These are phyloP conservation scores for Aethina tumida DNA, from an alignment of 1,140 invertebrate species.

Conservation along the genomic window DNA sequence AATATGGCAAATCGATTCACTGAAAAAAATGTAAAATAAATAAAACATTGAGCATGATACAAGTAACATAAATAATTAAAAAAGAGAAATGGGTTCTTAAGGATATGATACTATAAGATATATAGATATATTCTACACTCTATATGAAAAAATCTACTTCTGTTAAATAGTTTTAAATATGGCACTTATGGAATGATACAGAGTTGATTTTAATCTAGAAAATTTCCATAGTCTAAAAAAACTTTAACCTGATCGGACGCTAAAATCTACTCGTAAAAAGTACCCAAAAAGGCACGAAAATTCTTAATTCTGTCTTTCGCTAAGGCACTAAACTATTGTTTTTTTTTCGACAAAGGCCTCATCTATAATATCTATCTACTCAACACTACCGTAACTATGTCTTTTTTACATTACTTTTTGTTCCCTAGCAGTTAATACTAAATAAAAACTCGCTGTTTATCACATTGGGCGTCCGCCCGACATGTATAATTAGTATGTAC, in stretches of 20 bases:
- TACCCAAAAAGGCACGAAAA: slow-evolving; percentile 20
- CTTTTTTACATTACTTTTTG: slow-evolving; percentile 17
- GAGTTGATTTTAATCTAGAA: slow-evolving; percentile 8
- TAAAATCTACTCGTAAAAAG: slow-evolving; percentile 11
- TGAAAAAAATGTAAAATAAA: slow-evolving; percentile 9
- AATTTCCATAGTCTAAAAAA: slow-evolving; percentile 10
- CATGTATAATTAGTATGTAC: slow-evolving; percentile 7
- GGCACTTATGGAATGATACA: slow-evolving; percentile 25
- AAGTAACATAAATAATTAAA: no score
- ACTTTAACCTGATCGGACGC: slow-evolving; percentile 6
- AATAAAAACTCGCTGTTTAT: slow-evolving; percentile 7
- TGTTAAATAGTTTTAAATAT: slow-evolving; percentile 18
- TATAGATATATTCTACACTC: slow-evolving; percentile 12
- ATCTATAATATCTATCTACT: slow-evolving; percentile 12
- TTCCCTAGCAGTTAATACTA: slow-evolving; percentile 15
- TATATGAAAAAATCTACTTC: slow-evolving; percentile 14
- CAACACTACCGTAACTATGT: slow-evolving; percentile 15
- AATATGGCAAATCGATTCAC: slow-evolving; percentile 13
- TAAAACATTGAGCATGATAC: no score
- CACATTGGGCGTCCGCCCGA: slow-evolving; percentile 1
- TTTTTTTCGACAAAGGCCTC: slow-evolving; percentile 18
- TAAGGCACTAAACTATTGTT: slow-evolving; percentile 25
- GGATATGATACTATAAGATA: slow-evolving; percentile 17
- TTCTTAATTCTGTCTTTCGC: slow-evolving; percentile 21
- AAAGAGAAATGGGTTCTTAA: slow-evolving; percentile 7